Evolutionary conservation across 2,797 vertebrate species (phyloP).

Genomic region (Sarcophilus harrisii): DNA sequence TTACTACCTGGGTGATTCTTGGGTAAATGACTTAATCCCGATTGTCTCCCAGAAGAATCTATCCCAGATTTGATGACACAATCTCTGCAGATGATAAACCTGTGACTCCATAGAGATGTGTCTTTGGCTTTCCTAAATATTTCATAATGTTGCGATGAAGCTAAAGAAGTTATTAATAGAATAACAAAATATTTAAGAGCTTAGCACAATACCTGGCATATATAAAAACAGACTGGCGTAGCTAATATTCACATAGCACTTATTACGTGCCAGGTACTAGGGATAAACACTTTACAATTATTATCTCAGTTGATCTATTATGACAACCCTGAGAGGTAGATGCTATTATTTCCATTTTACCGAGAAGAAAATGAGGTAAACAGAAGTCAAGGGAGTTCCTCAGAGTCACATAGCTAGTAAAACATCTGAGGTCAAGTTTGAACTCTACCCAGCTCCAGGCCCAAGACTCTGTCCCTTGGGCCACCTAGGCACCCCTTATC

Average conservation of each 20-base stretch:
- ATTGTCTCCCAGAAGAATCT: background rate
- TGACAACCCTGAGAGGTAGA: background rate
- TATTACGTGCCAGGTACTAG: background rate
- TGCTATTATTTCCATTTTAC: background rate
- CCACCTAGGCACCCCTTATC: background rate
- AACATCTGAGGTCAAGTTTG: background rate
- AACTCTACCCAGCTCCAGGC: background rate
- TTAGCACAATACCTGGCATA: background rate
- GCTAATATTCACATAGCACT: background rate
- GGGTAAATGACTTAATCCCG: background rate
- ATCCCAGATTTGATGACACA: background rate
- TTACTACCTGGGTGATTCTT: background rate
- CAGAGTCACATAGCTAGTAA: background rate
- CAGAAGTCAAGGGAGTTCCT: background rate
- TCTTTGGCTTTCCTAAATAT: background rate
- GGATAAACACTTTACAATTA: background rate
- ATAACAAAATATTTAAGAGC: background rate
- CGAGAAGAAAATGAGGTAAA: background rate
- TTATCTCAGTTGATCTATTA: background rate
- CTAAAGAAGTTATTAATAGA: constrained; percentile 11
- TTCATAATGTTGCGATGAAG: background rate
- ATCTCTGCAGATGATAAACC: background rate
- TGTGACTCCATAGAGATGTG: background rate
- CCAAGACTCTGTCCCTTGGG: background rate
- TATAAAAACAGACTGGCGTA: background rate